Base-by-base conservation (phyloP, 1,140 invertebrate species). In the Hycleus cichorii region DNA sequence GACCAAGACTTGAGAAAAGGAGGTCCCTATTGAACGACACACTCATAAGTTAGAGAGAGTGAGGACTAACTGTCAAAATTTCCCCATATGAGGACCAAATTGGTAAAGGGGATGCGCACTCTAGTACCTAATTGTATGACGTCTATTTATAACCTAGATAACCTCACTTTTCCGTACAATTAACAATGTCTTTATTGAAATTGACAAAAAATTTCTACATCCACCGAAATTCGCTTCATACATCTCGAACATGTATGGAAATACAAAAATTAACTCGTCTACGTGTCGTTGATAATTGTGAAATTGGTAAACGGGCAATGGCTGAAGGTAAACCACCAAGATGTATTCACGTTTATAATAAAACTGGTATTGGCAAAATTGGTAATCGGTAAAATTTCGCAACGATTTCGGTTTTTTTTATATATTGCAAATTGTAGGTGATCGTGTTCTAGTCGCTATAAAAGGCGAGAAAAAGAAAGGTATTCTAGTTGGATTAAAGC, bases 401-500 rank as follows among this genome's bases (percentile, higher is more conserved):
- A 47, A n/a, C 9, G 3, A 47, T 9, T 47, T 5, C 6, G 6
- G 9, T 25, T 6, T 47, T 25, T 6, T 47, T 24, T 39, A 55
- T 24, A 3, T 47, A 24, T 27, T 6, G 38, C 10, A 49, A 6
- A 9, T 71, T 72, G 43, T 79, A 79, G 93, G 93, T 39, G 92
- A 95, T 69, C 88, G 83, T 81, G 87, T 99, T 7, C 70, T 98
- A 64, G 85, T 98, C n/a, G 93, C 97, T 3, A 92, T 99, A 62
- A 93, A 91, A 75, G 96, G 96, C 26, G 88, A 98, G 72, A 98
- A 95, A 81, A 95, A 94, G 71, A 95, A 95, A 75, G 97, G 87
- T 2, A 91, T 95, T 58, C 79, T 99, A 47, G 95, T 99, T 24
- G 97, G 97, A 1, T 76, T 92, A 1, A 94, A 93, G 71, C 86